These are phyloP conservation scores for Amphimallon solstitiale DNA, from an alignment of 2,888 invertebrate species.

Conservation along the genomic window DNA sequence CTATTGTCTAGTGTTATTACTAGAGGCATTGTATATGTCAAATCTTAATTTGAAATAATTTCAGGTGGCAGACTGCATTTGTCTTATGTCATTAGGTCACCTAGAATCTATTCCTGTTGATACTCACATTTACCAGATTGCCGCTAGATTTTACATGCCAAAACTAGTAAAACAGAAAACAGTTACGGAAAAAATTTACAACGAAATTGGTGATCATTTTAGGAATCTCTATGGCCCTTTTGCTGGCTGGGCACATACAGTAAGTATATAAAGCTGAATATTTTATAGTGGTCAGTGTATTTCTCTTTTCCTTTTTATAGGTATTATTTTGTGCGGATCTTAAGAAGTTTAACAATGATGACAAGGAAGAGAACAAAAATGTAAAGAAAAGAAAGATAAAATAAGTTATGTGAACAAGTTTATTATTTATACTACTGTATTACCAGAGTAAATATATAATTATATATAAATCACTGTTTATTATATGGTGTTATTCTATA, in stretches of 20 bases:
- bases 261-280: conserved; percentile 64
- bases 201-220: conserved; percentile 87
- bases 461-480: conserved; percentile 19
- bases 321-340: conserved; percentile 84
- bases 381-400: conserved; percentile 10
- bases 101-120: conserved; percentile 92
- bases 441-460: conserved; percentile 21
- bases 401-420: conserved; percentile 14
- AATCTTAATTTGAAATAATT: conserved; percentile 45
- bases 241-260: conserved; percentile 96
- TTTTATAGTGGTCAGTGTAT: not conserved
- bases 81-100: conserved; percentile 94
- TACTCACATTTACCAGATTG: conserved; percentile 95
- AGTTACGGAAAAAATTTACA: conserved; percentile 83
- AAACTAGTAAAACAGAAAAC: conserved; percentile 78
- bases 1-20: too few relatives aligned
- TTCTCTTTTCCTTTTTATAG: conserved; percentile 63
- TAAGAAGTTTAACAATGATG: conserved; percentile 70
- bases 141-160: conserved; percentile 81
- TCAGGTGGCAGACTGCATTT: conserved; percentile 96
- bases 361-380: not conserved
- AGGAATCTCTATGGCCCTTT: conserved; percentile 82
- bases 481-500: conserved; percentile 18
- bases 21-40: conserved; percentile 11
- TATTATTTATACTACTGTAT: conserved; percentile 24